Conservation (phyloP, 1,140 invertebrate genomes). For the Pomacea maculata region DNA sequence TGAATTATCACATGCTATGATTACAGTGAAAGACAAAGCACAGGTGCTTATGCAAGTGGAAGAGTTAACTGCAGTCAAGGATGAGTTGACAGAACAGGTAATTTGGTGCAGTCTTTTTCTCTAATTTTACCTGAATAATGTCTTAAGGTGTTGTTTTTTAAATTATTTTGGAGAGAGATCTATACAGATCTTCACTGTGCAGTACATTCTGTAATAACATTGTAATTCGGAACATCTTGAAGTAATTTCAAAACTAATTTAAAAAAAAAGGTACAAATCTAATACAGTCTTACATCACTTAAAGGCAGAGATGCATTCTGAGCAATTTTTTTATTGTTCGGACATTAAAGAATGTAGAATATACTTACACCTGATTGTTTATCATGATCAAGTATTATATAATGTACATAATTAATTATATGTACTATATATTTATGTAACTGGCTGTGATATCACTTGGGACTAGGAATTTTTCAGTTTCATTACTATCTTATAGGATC, state of each 20-base stretch:
- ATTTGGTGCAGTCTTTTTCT: neutral
- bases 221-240: neutral
- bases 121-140: neutral
- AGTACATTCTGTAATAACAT: neutral
- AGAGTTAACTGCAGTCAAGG: slow-evolving; percentile 74
- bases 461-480: too few relatives aligned
- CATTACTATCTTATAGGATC: too few relatives aligned
- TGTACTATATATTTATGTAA: neutral
- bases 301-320: too few relatives aligned
- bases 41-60: slow-evolving; percentile 80
- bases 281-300: too few relatives aligned
- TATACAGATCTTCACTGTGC: neutral
- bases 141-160: neutral
- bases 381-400: too few relatives aligned
- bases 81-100: slow-evolving; percentile 75
- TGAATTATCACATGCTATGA: slow-evolving; percentile 7
- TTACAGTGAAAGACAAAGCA: slow-evolving; percentile 81
- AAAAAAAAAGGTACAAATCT: too few relatives aligned
- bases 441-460: too few relatives aligned
- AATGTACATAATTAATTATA: too few relatives aligned
- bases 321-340: too few relatives aligned
- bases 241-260: neutral
- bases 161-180: neutral
- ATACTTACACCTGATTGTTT: too few relatives aligned
- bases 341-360: too few relatives aligned